phyloP scores from a whole-genome alignment of 2,797 vertebrate species.

The Macropodus opercularis region DNA sequence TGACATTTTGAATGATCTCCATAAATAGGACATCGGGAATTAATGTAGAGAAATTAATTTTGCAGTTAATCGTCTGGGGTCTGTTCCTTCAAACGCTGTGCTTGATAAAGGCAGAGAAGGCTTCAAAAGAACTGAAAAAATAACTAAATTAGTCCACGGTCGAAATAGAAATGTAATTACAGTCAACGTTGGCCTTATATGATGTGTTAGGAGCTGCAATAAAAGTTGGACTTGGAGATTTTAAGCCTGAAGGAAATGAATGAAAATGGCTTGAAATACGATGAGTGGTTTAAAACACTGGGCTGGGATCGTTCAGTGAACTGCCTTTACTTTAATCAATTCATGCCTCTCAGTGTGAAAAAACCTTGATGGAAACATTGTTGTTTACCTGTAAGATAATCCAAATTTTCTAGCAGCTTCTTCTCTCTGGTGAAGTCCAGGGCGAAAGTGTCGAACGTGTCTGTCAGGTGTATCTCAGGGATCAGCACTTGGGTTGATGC shows the following conservation, averaged over 20 bases:
- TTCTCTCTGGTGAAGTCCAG: slow-evolving; percentile 98
- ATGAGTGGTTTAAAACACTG: neutral
- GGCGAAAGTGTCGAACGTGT: slow-evolving; percentile 96
- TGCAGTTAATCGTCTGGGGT: slow-evolving; percentile 23
- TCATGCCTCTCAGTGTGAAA: neutral
- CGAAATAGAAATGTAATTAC: slow-evolving; percentile 4
- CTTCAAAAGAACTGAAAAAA: slow-evolving; percentile 25
- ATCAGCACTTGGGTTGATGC: slow-evolving; percentile 98
- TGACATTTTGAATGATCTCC: slow-evolving; percentile 39
- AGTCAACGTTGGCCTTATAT: slow-evolving; percentile 15
- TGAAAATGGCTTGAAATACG: neutral
- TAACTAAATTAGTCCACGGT: slow-evolving; percentile 8
- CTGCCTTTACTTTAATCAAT: neutral
- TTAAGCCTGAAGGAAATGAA: neutral
- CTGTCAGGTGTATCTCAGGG: slow-evolving; percentile 96
- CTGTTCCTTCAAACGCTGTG: slow-evolving; percentile 8
- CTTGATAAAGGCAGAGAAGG: slow-evolving; percentile 10
- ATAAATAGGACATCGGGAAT: slow-evolving; percentile 38
- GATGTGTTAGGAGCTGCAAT: slow-evolving; percentile 8
- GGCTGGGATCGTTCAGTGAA: neutral
- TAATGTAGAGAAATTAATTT: slow-evolving; percentile 45
- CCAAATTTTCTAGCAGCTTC: slow-evolving; percentile 96
- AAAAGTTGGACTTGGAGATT: slow-evolving; percentile 11
- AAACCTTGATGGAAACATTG: neutral
- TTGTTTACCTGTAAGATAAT: slow-evolving; percentile 95